A percentile compares a stretch with the other conserved stretches of the same genome.
These are phyloP conservation scores for Trogon surrucura DNA, from an alignment of 2,113 vertebrate genomes.

Conservation along the genomic window DNA sequence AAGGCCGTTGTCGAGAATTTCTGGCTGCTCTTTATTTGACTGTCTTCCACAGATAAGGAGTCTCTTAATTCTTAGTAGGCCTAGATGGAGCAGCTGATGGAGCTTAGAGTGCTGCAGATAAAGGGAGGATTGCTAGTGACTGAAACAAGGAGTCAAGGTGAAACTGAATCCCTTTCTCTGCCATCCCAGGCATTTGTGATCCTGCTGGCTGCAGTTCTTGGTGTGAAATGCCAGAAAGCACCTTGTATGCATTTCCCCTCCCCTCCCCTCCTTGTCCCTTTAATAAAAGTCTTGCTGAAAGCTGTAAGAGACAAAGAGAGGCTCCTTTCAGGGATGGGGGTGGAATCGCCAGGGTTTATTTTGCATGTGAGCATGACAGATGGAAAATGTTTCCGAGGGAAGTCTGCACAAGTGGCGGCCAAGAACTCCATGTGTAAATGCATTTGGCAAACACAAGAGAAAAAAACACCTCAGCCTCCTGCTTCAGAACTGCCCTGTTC, in stretches of 20 bases:
- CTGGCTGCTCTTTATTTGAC: neutral
- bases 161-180: slow-evolving; percentile 13
- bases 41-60: neutral
- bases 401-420: slow-evolving; percentile 20
- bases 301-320: neutral
- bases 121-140: neutral
- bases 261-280: neutral
- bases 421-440: slow-evolving; percentile 41
- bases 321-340: neutral
- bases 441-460: neutral
- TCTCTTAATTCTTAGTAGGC: neutral
- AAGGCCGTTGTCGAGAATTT: neutral
- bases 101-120: neutral
- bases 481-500: neutral
- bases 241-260: neutral
- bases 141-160: slow-evolving; percentile 2
- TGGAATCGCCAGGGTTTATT: neutral
- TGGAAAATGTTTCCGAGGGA: slow-evolving; percentile 39
- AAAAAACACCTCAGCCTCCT: neutral
- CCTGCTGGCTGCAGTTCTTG: neutral
- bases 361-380: slow-evolving; percentile 4
- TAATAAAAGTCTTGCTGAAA: slow-evolving; percentile 21
- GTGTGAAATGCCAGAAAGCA: neutral
- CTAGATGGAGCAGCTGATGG: neutral
- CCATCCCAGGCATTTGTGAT: neutral